Evolutionary conservation across 2,113 vertebrate genomes (phyloP), one percentile per base, ranked within the genome.

Genomic region (Bombycilla garrulus): DNA sequence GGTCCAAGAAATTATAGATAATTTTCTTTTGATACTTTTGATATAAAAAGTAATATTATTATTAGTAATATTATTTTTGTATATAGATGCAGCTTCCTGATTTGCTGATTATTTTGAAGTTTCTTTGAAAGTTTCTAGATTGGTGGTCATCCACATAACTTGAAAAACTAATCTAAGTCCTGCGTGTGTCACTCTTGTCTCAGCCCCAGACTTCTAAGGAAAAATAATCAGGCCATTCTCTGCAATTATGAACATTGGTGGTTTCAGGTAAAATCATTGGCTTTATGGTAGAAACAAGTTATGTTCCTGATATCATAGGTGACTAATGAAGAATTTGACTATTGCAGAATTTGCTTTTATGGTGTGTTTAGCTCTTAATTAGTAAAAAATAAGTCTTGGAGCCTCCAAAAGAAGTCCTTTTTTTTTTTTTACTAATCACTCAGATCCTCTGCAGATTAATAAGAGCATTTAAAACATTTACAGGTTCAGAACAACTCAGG

Each of bases 221-320:
- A 84, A 76, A 81, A 56, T 3, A 69, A 17, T 51, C 12, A 24
- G 11, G 24, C n/a, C 3, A 9, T 86, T 77, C 13, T 67, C 29
- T 57, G 40, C 24, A 23, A 22, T 31, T 65, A 10, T 22, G n/a
- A 65, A n/a, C 13, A 40, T 1, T 19, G 26, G 4, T 24, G 13
- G 3, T 62, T 40, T 61, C 51, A 24, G 25, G 22, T n/a, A 20
- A 74, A 22, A 54, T 62, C 21, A 54, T 4, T 33, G 28, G 20
- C 21, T 66, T 71, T 90, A 31, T 53, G 51, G 24, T 12, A 84
- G 16, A 73, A 94, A 66, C 5, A 42, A 45, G 2, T 67, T 9
- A 10, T 1, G 0, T 51, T 65, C 53, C 42, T 91, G 12, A 36
- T 50, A 25, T 56, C 11, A 38, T 1, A 8, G 2, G 12, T 45